phyloP scores from a whole-genome alignment of 1,140 invertebrate genomes.

The Battus philenor region DNA sequence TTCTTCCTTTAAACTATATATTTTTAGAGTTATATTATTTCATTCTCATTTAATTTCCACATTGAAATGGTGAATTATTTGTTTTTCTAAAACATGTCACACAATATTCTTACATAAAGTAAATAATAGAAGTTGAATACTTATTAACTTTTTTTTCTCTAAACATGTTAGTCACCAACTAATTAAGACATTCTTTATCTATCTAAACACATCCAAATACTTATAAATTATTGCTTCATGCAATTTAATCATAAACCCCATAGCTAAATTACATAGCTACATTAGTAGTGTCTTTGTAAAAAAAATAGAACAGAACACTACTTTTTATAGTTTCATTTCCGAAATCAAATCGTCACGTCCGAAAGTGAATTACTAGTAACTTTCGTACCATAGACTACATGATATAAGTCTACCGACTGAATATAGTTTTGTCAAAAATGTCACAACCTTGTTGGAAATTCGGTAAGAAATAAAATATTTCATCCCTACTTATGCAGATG shows the following conservation, averaged over 20 bases:
- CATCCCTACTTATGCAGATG: no score
- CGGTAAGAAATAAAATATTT: background rate
- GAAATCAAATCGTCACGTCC: background rate
- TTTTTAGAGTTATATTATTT: no score
- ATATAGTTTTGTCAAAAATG: constrained; percentile 5
- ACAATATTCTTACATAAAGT: background rate
- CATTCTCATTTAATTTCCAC: no score
- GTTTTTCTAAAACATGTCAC: background rate
- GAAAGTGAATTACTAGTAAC: constrained; percentile 2
- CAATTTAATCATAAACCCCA: constrained; percentile 13
- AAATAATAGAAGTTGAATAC: constrained; percentile 15
- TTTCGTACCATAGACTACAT: constrained; percentile 1
- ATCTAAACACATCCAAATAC: constrained; percentile 19
- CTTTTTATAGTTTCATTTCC: background rate
- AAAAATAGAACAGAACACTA: constrained; percentile 15
- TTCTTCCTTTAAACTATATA: background rate
- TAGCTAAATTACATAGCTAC: constrained; percentile 10
- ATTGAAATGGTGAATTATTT: no score
- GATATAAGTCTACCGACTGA: background rate
- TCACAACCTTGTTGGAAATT: constrained; percentile 11
- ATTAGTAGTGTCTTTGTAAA: constrained; percentile 30
- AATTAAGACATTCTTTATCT: constrained; percentile 19
- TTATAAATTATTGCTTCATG: constrained; percentile 23
- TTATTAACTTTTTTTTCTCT: constrained; percentile 15
- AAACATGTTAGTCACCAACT: constrained; percentile 32